phyloP scores from a whole-genome alignment of 2,888 invertebrate species.

The Aphodius granarius region DNA sequence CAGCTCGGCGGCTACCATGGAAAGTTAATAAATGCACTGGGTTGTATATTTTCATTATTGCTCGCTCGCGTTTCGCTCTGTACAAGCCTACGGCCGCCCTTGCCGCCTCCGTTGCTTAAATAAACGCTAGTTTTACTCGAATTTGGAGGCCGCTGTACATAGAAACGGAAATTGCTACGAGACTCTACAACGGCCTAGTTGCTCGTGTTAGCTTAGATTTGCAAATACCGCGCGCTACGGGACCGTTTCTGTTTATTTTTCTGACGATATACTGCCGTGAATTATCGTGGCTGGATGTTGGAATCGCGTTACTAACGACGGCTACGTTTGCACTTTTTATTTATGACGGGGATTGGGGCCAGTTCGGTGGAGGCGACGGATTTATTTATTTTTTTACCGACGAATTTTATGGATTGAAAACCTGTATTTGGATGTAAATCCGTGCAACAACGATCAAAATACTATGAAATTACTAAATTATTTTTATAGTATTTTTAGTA shows the following conservation, averaged over 20 bases:
- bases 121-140: background rate
- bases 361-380: background rate
- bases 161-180: background rate
- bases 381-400: background rate
- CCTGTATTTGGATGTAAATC: no score
- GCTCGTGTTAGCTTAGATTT: background rate
- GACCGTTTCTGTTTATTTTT: background rate
- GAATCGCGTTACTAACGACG: background rate
- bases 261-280: background rate
- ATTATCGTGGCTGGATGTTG: background rate
- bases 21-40: background rate
- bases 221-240: background rate
- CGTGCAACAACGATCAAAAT: no score
- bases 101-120: background rate
- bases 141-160: background rate
- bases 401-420: no score
- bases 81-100: background rate
- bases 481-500: no score
- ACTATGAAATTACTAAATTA: no score
- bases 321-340: background rate
- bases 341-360: background rate
- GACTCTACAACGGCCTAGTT: background rate
- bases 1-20: background rate
- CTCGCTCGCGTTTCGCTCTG: background rate
- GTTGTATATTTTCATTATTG: slow-evolving; percentile 16